phyloP scores from a whole-genome alignment of 2,113 vertebrate genomes.

The Crotalus tigris region DNA sequence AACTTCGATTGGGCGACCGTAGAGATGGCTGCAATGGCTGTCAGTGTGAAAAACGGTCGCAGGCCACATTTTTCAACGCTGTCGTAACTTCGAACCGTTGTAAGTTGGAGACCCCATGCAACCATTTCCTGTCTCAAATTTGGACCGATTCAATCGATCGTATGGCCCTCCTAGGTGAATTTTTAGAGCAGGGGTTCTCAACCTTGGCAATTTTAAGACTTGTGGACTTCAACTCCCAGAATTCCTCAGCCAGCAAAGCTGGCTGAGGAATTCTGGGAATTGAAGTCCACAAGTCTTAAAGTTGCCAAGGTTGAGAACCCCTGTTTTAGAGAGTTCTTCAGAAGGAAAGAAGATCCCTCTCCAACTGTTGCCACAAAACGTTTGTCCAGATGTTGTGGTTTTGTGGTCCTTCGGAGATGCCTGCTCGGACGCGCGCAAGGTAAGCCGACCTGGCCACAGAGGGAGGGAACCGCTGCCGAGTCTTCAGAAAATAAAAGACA shows the following conservation, averaged over 20 bases:
- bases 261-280: no score
- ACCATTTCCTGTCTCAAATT: not conserved
- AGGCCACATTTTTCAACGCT: not conserved
- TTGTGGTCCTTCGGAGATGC: not conserved
- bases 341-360: not conserved
- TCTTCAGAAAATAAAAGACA: not conserved
- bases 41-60: not conserved
- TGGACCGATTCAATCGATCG: not conserved
- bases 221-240: no score
- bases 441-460: not conserved
- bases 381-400: not conserved
- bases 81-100: not conserved
- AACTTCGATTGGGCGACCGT: not conserved
- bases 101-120: not conserved
- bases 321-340: not conserved
- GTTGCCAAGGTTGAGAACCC: no score
- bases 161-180: not conserved
- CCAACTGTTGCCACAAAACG: not conserved
- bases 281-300: no score
- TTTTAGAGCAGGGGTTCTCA: not conserved
- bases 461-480: fast-evolving
- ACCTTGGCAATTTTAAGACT: no score
- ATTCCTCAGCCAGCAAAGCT: no score
- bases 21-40: not conserved
- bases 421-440: not conserved